A percentile compares a stretch with the other conserved stretches of the same genome.
Evolutionary conservation across 2,797 vertebrate species (phyloP).

Genomic region (Sylvia borin): DNA sequence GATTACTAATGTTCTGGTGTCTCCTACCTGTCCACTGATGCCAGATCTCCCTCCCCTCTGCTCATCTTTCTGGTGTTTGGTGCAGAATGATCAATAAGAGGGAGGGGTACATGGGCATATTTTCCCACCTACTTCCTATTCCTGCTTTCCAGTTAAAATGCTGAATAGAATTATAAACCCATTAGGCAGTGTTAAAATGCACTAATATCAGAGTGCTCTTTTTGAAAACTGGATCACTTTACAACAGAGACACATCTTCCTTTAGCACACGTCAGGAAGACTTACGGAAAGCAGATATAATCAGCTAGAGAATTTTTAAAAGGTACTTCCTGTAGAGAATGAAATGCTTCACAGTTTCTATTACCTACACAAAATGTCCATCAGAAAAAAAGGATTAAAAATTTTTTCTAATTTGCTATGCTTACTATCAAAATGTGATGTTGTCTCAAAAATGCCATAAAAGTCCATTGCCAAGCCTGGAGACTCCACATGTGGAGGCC

Average conservation of each 20-base stretch:
- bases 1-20: neutral
- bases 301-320: neutral
- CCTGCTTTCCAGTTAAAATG: conserved; percentile 65
- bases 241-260: neutral
- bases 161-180: conserved; percentile 72
- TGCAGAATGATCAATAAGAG: conserved; percentile 49
- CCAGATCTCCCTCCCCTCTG: neutral
- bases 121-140: conserved; percentile 56
- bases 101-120: conserved; percentile 5
- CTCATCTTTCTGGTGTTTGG: conserved; percentile 7
- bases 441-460: neutral
- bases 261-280: neutral
- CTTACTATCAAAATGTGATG: neutral
- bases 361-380: neutral
- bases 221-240: conserved; percentile 34
- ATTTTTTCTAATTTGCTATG: neutral
- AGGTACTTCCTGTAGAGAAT: neutral
- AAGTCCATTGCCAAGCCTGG: neutral
- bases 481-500: accelerated
- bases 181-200: conserved; percentile 68
- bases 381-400: neutral
- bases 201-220: neutral
- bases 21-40: neutral
- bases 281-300: neutral
- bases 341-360: neutral